phyloP scores from a whole-genome alignment of 2,888 invertebrate species.

The Venusia cambrica region DNA sequence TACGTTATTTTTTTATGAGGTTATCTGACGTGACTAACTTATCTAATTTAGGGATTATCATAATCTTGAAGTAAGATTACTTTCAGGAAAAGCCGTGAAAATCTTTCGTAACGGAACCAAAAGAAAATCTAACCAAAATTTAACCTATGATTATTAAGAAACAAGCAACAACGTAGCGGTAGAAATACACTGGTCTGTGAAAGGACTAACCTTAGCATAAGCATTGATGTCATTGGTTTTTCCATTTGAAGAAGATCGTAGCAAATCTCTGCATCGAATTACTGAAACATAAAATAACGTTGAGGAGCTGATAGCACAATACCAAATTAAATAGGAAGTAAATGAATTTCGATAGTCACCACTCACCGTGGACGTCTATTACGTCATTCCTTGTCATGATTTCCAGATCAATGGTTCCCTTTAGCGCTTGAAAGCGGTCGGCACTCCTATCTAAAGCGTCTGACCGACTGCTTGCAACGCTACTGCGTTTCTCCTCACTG shows the following conservation, averaged over 20 bases:
- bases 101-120: no score
- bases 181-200: no score
- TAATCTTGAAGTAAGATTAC: no score
- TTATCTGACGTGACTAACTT: no score
- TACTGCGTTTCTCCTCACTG: constrained; percentile 77
- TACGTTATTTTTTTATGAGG: no score
- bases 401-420: constrained; percentile 84
- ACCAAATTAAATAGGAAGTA: constrained; percentile 12
- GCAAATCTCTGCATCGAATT: constrained; percentile 87
- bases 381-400: constrained; percentile 79
- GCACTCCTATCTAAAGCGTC: constrained; percentile 55
- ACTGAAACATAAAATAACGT: constrained; percentile 85
- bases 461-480: constrained; percentile 64
- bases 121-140: no score
- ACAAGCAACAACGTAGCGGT: no score
- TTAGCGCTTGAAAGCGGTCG: constrained; percentile 59
- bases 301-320: no score
- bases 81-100: no score
- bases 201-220: constrained; percentile 87
- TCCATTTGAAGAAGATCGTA: constrained; percentile 84
- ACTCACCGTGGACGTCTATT: constrained; percentile 87
- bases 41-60: no score
- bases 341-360: constrained; percentile 63
- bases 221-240: constrained; percentile 86
- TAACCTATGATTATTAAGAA: no score